A percentile compares a stretch with the other conserved stretches of the same genome.
Conservation (phyloP, 2,113 vertebrate species). For the Dolichallabes microphthalmus region DNA sequence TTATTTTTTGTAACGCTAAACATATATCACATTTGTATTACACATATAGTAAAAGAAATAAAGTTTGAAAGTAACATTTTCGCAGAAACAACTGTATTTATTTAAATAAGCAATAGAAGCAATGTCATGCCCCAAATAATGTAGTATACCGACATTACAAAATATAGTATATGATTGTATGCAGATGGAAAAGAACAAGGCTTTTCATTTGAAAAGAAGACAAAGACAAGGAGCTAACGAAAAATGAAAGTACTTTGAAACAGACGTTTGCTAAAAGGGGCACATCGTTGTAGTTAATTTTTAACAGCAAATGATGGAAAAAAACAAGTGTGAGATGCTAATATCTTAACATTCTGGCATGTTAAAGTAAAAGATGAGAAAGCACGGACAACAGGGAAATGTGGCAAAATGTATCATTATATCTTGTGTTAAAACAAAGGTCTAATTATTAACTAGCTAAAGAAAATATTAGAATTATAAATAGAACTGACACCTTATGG, state of each 20-base stretch:
- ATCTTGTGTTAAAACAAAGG: background rate
- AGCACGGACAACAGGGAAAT: no score
- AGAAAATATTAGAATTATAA: background rate
- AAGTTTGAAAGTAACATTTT: background rate
- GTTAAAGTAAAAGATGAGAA: background rate
- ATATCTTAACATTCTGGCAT: background rate
- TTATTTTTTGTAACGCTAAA: background rate
- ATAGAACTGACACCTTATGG: background rate
- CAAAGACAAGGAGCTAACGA: background rate
- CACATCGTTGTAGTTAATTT: background rate
- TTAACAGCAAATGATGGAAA: background rate
- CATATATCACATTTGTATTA: background rate
- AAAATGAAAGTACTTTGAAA: slow-evolving; percentile 13
- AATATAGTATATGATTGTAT: no score
- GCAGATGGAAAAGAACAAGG: no score
- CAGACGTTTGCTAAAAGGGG: background rate
- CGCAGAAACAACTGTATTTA: background rate
- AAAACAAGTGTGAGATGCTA: background rate
- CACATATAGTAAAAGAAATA: background rate
- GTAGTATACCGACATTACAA: background rate
- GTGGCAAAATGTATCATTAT: background rate
- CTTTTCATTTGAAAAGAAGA: slow-evolving; percentile 1
- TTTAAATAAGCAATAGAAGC: background rate
- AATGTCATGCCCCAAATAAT: background rate
- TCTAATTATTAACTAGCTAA: background rate